Evolutionary conservation across 2,113 vertebrate species (phyloP).

Genomic region (Blennius ocellaris): DNA sequence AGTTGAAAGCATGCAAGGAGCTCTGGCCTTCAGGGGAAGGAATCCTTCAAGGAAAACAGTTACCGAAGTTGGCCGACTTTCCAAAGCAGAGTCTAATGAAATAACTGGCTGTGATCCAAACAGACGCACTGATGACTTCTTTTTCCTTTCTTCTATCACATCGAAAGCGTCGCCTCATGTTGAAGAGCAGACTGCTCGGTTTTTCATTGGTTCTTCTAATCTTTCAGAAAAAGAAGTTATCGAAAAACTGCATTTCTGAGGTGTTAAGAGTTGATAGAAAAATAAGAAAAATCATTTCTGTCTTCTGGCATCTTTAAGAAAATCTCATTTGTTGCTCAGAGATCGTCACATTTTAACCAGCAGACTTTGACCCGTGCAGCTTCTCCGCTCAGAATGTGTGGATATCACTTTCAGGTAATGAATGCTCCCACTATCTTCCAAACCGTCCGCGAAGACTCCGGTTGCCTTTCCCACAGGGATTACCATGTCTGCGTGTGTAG

Average conservation of each 20-base stretch:
- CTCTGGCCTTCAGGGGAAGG: slow-evolving; percentile 13
- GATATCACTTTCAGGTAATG: slow-evolving; percentile 56
- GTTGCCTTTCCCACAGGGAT: slow-evolving; percentile 55
- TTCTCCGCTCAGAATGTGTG: slow-evolving; percentile 10
- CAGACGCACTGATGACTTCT: neutral
- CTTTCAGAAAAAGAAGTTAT: too few species aligned
- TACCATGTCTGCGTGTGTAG: slow-evolving; percentile 12
- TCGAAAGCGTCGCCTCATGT: neutral
- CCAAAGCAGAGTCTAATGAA: slow-evolving; percentile 21
- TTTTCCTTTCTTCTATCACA: neutral
- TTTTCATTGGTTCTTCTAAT: neutral
- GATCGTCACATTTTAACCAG: neutral
- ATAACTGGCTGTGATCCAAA: slow-evolving; percentile 33
- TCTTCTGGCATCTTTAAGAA: neutral
- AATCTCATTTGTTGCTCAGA: neutral
- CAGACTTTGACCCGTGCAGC: slow-evolving; percentile 5
- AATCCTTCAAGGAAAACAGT: slow-evolving; percentile 18
- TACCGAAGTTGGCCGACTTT: slow-evolving; percentile 15
- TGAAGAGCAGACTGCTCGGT: neutral
- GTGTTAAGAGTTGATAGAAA: too few species aligned
- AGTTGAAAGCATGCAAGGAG: slow-evolving; percentile 31
- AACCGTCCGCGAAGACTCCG: slow-evolving; percentile 26
- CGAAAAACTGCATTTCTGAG: too few species aligned
- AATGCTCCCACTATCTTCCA: slow-evolving; percentile 39
- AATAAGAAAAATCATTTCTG: neutral